Percentiles rank a stretch among this genome's conserved stretches.
Evolutionary conservation across 2,888 invertebrate species (phyloP).

Genomic region (Lumbricus terrestris): DNA sequence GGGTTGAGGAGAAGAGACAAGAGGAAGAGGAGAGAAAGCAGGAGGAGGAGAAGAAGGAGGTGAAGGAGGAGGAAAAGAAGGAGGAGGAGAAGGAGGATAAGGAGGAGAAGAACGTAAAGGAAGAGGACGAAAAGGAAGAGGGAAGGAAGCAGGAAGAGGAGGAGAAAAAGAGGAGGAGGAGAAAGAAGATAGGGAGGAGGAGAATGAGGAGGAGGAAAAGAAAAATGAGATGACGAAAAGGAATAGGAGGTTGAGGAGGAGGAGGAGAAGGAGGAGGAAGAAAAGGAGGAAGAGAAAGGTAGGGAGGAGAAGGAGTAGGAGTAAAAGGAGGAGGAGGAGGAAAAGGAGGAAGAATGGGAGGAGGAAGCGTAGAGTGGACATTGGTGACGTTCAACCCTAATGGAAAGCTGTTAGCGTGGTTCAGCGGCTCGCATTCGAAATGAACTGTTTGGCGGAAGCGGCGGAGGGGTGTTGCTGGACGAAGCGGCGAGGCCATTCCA

Average conservation of each 20-base stretch:
- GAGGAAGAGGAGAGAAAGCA: not conserved
- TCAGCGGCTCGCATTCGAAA: not conserved
- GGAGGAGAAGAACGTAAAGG: too few species aligned
- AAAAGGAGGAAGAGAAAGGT: not conserved
- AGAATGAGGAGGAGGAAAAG: not conserved
- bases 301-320: not conserved
- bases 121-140: not conserved
- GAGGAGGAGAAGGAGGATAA: not conserved
- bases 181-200: not conserved
- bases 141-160: not conserved
- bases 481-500: not conserved
- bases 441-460: not conserved
- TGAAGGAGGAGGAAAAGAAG: not conserved
- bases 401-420: not conserved
- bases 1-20: not conserved
- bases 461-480: not conserved
- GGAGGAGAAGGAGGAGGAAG: not conserved
- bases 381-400: not conserved
- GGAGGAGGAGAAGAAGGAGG: not conserved
- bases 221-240: not conserved
- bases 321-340: not conserved
- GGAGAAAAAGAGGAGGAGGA: not conserved
- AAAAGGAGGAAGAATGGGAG: not conserved
- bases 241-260: not conserved
- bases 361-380: not conserved